Evolutionary conservation across 2,888 invertebrate species (phyloP).

Genomic region (Amphipoea lucens): DNA sequence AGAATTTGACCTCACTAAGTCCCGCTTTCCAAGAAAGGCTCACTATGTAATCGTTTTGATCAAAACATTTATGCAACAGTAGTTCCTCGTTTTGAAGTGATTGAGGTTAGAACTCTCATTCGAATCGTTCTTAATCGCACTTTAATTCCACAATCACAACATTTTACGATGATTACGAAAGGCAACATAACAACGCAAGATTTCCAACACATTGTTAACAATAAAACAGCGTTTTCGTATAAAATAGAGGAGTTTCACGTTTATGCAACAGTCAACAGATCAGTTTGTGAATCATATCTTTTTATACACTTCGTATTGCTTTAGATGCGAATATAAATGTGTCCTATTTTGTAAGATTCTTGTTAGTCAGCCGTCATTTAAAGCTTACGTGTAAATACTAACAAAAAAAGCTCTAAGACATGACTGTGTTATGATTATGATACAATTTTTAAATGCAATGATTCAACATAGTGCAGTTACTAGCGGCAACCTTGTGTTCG

Average conservation of each 20-base stretch:
- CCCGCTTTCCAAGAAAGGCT: not conserved
- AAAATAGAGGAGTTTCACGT: slow-evolving; percentile 63
- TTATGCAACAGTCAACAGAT: slow-evolving; percentile 63
- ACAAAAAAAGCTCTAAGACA: slow-evolving; percentile 31
- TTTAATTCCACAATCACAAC: slow-evolving; percentile 62
- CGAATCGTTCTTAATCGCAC: slow-evolving; percentile 54
- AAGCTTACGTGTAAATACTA: slow-evolving; percentile 20
- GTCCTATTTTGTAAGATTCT: slow-evolving; percentile 52
- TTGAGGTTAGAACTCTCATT: slow-evolving; percentile 25
- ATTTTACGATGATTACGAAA: slow-evolving; percentile 53
- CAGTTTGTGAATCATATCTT: slow-evolving; percentile 62
- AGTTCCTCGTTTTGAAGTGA: slow-evolving; percentile 29
- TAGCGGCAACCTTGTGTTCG: slow-evolving; percentile 5
- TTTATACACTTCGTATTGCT: slow-evolving; percentile 54
- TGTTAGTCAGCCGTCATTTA: slow-evolving; percentile 51
- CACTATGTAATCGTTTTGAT: not conserved
- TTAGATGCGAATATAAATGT: slow-evolving; percentile 61
- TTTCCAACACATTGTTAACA: slow-evolving; percentile 51
- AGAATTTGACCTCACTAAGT: not conserved
- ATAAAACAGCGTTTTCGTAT: slow-evolving; percentile 45
- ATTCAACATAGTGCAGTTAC: slow-evolving; percentile 41
- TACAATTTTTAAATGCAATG: slow-evolving; percentile 39
- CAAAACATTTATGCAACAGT: not conserved
- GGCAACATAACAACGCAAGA: slow-evolving; percentile 42
- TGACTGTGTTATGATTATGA: slow-evolving; percentile 17